Evolutionary conservation across 2,113 vertebrate species (phyloP).

Genomic region (Sceloporus undulatus): DNA sequence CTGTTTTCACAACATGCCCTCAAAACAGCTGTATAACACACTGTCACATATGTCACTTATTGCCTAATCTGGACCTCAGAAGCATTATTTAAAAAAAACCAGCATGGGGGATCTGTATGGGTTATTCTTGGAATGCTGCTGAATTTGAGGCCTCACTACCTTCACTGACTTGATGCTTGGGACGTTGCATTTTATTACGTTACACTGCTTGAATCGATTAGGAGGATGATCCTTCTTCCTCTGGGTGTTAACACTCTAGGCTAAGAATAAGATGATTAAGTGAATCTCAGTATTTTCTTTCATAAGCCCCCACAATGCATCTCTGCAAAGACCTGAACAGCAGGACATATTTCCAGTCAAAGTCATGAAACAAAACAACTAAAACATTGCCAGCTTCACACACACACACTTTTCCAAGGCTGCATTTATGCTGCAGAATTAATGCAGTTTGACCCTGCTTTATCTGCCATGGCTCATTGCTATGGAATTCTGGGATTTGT

Average conservation of each 20-base stretch:
- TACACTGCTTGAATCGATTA: not conserved
- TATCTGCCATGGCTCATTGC: too few relatives aligned
- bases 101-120: not conserved
- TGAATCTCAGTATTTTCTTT: not conserved
- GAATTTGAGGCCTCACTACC: not conserved
- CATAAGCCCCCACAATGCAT: not conserved
- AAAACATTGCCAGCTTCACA: not conserved
- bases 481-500: too few relatives aligned
- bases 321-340: not conserved
- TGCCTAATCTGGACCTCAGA: not conserved
- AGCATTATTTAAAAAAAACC: not conserved
- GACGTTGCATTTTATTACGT: not conserved
- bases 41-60: not conserved
- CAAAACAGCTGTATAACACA: not conserved
- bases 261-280: not conserved
- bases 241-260: not conserved
- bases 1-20: not conserved
- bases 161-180: not conserved
- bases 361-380: not conserved
- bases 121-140: not conserved
- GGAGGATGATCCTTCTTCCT: not conserved
- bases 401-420: not conserved
- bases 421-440: too few relatives aligned
- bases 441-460: too few relatives aligned
- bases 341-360: not conserved